These are phyloP conservation scores for Camelus dromedarius DNA, from an alignment of 2,113 vertebrate species.

Conservation along the genomic window DNA sequence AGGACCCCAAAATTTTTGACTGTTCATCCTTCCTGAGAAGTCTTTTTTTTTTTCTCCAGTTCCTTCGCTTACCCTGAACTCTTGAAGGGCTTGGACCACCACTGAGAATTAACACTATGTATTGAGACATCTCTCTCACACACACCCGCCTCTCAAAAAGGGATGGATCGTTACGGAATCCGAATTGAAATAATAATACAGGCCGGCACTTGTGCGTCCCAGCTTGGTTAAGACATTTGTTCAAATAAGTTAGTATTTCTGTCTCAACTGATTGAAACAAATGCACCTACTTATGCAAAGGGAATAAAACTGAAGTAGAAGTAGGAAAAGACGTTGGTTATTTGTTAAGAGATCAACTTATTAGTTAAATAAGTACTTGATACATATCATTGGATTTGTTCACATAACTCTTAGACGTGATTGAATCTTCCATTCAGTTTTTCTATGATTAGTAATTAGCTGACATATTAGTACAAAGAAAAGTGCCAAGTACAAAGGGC, in stretches of 20 bases:
- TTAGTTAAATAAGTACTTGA: neutral
- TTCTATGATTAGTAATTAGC: neutral
- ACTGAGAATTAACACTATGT: neutral
- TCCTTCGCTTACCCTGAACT: neutral
- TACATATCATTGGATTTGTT: neutral
- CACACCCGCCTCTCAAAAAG: neutral
- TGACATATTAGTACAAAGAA: neutral
- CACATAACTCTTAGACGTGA: neutral
- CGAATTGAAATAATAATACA: neutral
- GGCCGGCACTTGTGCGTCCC: neutral
- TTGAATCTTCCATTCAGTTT: neutral
- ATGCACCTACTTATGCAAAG: neutral
- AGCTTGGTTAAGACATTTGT: neutral
- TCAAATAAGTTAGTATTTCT: slow-evolving; percentile 2
- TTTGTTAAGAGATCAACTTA: neutral
- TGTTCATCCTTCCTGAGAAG: neutral
- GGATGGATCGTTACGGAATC: neutral
- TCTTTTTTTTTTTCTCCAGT: neutral
- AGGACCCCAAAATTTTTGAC: neutral
- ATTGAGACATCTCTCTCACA: neutral
- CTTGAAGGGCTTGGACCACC: neutral
- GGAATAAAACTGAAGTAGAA: neutral
- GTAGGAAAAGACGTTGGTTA: neutral
- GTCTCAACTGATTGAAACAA: neutral
- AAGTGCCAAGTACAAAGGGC: neutral